Percentiles rank a stretch among this genome's conserved stretches.
Evolutionary conservation across 2,797 vertebrate genomes (phyloP).

Genomic region (Tokudaia muenninki): DNA sequence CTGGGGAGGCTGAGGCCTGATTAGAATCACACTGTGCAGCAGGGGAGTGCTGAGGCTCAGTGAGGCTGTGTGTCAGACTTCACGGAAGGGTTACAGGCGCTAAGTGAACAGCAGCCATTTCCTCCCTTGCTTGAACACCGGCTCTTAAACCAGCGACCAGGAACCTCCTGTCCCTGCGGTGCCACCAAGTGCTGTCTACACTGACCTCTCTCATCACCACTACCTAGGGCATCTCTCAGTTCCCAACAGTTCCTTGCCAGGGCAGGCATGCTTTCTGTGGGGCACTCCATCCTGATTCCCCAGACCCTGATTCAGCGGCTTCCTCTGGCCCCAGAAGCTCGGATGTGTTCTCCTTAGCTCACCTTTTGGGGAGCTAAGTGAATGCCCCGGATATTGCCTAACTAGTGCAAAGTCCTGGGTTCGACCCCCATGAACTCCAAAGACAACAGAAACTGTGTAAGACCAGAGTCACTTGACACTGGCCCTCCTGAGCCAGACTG

Average conservation of each 20-base stretch:
- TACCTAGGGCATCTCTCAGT: background rate
- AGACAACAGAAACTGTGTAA: background rate
- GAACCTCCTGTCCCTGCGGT: background rate
- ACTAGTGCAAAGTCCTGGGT: background rate
- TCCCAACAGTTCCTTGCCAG: background rate
- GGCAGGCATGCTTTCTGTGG: background rate
- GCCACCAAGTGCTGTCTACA: background rate
- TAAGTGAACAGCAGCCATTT: background rate
- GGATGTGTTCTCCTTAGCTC: background rate
- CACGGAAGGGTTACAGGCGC: background rate
- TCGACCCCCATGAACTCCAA: background rate
- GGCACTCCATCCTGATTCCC: background rate
- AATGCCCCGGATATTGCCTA: too few relatives aligned
- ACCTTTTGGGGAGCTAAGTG: background rate
- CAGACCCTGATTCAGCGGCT: rapidly evolving
- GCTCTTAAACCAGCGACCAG: background rate
- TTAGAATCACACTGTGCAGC: background rate
- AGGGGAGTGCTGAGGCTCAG: too few relatives aligned
- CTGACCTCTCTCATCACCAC: background rate
- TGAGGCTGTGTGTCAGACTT: background rate
- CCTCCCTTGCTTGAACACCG: background rate
- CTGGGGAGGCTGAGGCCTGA: background rate
- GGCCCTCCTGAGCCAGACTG: background rate
- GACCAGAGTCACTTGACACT: background rate
- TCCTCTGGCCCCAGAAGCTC: background rate